Base-by-base conservation (phyloP, 2,888 invertebrate genomes). In the Yponomeuta evonymella region DNA sequence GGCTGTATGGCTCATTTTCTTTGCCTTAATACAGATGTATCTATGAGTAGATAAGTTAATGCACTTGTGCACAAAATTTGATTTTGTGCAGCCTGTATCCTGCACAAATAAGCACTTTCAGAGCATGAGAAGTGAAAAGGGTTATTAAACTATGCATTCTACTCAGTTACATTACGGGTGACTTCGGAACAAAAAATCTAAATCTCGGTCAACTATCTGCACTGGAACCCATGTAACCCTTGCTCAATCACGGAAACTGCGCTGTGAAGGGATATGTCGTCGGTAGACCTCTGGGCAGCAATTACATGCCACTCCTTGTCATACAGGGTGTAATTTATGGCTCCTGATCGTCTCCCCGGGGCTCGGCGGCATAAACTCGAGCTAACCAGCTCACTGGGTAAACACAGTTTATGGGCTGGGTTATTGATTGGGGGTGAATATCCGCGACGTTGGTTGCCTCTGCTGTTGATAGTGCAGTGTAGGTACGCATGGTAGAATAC, bases 181-280 rank as follows among this genome's bases (percentile, higher is more conserved):
- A 23, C 23, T 23, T 23, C 23, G 23, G 23, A 23, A 23, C 23
- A 23, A 33, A 33, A 33, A 33, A 4, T 33, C 3, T 43, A 43
- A 43, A 43, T 3, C 43, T 43, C 6, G 43, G 6, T 8, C 15
- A 15, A 2, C 15, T 4, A 12, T 15, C 15, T 15, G 51, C 6
- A 2, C 15, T 15, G 51, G 51, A 2, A 58, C 51, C 15, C 12
- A 58, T 58, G 51, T 58, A 5, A 15, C 1, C 51, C 51, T 15
- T 4, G 51, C 51, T 15, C 4, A 58, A 9, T 43, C 5, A 8
- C 51, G 51, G 51, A 15, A 58, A 58, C 12, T 4, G 51, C 51
- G 4, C 12, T 15, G 5, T 85, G 89, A 88, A 84, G 85, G 88
- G 87, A 87, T 88, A 86, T 90, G 90, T 90, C 90, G 87, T 88